phyloP scores from a whole-genome alignment of 1,140 invertebrate species.

The Brachionus manjavacas region DNA sequence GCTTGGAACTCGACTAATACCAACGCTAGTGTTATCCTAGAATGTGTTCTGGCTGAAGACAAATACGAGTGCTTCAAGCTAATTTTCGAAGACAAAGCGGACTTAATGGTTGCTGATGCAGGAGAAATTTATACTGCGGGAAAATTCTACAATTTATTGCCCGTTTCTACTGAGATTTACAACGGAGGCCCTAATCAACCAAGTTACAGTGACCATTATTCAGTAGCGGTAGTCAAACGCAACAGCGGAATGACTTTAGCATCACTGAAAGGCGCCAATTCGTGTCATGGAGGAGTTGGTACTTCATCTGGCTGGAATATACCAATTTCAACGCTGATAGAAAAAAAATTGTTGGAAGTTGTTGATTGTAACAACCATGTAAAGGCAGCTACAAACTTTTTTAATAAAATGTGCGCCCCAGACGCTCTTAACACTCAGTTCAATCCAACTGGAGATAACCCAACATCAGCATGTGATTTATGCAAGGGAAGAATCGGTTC shows the following conservation, averaged over 20 bases:
- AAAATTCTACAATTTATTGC: slow-evolving; percentile 82
- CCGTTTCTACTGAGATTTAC: slow-evolving; percentile 64
- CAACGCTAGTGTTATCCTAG: not conserved
- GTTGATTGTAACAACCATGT: slow-evolving; percentile 88
- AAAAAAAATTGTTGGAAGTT: slow-evolving; percentile 71
- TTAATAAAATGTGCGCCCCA: slow-evolving; percentile 83
- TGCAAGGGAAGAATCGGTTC: slow-evolving; percentile 65
- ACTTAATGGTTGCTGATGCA: slow-evolving; percentile 79
- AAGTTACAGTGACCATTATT: slow-evolving; percentile 69
- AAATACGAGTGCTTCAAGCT: slow-evolving; percentile 73
- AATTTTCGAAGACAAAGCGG: slow-evolving; percentile 70
- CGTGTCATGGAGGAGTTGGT: slow-evolving; percentile 77
- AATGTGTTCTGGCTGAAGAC: slow-evolving; percentile 74
- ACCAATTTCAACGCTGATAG: slow-evolving; percentile 78
- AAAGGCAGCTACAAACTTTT: slow-evolving; percentile 81
- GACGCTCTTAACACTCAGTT: slow-evolving; percentile 84
- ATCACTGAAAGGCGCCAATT: slow-evolving; percentile 68
- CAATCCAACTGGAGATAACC: slow-evolving; percentile 79
- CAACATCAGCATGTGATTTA: slow-evolving; percentile 72
- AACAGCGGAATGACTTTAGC: slow-evolving; percentile 64
- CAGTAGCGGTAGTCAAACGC: slow-evolving; percentile 77
- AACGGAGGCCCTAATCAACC: not conserved
- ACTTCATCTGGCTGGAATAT: slow-evolving; percentile 85
- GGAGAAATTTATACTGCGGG: slow-evolving; percentile 88
- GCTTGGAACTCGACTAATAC: not conserved